Percentiles rank a stretch among this genome's conserved stretches.
Evolutionary conservation across 1,140 invertebrate species (phyloP).

Genomic region (Drosophila mauritiana): DNA sequence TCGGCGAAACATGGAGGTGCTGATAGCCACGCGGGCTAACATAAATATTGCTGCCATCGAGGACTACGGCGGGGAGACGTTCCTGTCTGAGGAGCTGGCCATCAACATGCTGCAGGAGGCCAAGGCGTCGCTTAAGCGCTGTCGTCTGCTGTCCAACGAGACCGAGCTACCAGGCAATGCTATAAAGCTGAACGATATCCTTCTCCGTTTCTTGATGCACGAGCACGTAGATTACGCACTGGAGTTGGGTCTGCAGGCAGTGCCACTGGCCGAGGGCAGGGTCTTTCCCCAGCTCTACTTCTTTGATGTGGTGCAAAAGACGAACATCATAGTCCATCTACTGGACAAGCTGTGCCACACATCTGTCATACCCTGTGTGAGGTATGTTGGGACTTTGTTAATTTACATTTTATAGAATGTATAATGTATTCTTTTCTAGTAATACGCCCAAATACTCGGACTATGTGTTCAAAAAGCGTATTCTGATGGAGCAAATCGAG

Average conservation of each 20-base stretch:
- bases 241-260: slow-evolving; percentile 95
- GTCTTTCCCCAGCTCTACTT: slow-evolving; percentile 95
- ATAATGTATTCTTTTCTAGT: slow-evolving; percentile 84
- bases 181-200: slow-evolving; percentile 93
- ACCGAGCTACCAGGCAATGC: slow-evolving; percentile 93
- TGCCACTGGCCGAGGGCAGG: slow-evolving; percentile 95
- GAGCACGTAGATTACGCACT: slow-evolving; percentile 99
- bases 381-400: slow-evolving; percentile 86
- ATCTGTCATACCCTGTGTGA: slow-evolving; percentile 94
- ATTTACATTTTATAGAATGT: not conserved
- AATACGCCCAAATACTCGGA: slow-evolving; percentile 95
- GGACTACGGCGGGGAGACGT: slow-evolving; percentile 98
- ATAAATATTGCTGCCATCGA: slow-evolving; percentile 97
- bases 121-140: slow-evolving; percentile 95
- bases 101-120: slow-evolving; percentile 96
- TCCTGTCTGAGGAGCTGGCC: slow-evolving; percentile 98
- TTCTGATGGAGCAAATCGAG: slow-evolving; percentile 94
- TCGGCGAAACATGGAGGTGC: slow-evolving; percentile 95
- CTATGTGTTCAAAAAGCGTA: slow-evolving; percentile 94
- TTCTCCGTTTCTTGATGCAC: slow-evolving; percentile 93
- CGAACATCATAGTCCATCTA: slow-evolving; percentile 98
- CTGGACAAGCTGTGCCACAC: slow-evolving; percentile 98
- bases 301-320: slow-evolving; percentile 96
- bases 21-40: slow-evolving; percentile 95
- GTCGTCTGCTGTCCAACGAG: slow-evolving; percentile 92